These are phyloP conservation scores for Sarcophaga peregrina DNA, from an alignment of 1,140 invertebrate genomes.

Conservation along the genomic window DNA sequence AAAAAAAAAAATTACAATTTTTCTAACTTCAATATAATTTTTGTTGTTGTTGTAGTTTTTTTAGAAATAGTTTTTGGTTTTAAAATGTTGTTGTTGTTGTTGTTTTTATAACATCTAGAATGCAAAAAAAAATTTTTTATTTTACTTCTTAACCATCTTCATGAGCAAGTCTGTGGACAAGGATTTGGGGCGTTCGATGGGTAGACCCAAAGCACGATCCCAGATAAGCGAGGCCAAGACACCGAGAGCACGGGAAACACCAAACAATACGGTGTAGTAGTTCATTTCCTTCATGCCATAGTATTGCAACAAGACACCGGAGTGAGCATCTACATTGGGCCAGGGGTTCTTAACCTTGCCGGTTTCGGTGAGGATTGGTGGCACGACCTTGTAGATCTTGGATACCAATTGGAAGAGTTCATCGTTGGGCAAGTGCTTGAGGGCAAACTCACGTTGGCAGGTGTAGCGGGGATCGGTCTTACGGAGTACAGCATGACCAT, in stretches of 20 bases:
- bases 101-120: background rate
- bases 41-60: slow-evolving; percentile 36
- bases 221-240: slow-evolving; percentile 92
- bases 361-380: slow-evolving; percentile 90
- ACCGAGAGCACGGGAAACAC: slow-evolving; percentile 93
- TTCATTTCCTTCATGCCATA: slow-evolving; percentile 98
- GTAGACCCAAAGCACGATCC: slow-evolving; percentile 93
- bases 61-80: slow-evolving; percentile 42
- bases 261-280: slow-evolving; percentile 98
- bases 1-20: background rate
- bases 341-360: slow-evolving; percentile 99
- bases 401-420: slow-evolving; percentile 91
- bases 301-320: slow-evolving; percentile 93
- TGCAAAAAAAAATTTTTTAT: background rate
- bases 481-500: slow-evolving; percentile 95
- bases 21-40: background rate
- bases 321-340: slow-evolving; percentile 99
- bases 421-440: slow-evolving; percentile 94
- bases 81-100: slow-evolving; percentile 28
- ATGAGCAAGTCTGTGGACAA: slow-evolving; percentile 62
- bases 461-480: slow-evolving; percentile 94
- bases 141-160: slow-evolving; percentile 65
- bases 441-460: slow-evolving; percentile 94
- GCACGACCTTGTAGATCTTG: slow-evolving; percentile 94
- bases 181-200: slow-evolving; percentile 97